A percentile compares a stretch with the other conserved stretches of the same genome.
These are phyloP conservation scores for Pipa parva DNA, from an alignment of 2,113 vertebrate genomes.

Conservation along the genomic window DNA sequence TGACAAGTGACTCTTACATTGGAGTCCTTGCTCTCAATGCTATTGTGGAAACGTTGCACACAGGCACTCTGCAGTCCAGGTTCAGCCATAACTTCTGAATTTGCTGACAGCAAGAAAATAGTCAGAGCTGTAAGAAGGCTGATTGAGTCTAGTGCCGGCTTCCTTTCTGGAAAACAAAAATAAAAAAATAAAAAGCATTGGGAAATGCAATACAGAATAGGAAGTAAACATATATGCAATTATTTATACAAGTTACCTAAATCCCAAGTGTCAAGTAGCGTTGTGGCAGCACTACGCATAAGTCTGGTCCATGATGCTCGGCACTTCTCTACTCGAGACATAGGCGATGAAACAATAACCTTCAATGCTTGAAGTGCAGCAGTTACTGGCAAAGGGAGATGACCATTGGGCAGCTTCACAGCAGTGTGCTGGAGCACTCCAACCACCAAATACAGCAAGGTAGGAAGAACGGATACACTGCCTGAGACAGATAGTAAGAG, in stretches of 20 bases:
- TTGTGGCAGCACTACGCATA: constrained; percentile 72
- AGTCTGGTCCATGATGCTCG: constrained; percentile 74
- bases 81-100: constrained; percentile 70
- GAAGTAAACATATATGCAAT: not conserved
- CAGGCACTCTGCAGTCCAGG: constrained; percentile 71
- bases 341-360: constrained; percentile 73
- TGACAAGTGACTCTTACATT: no score
- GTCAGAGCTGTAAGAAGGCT: constrained; percentile 80
- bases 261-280: constrained; percentile 76
- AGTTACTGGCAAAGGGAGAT: constrained; percentile 59
- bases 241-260: constrained; percentile 54
- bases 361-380: constrained; percentile 78
- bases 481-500: constrained; percentile 60
- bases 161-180: constrained; percentile 21
- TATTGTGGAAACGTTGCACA: constrained; percentile 71
- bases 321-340: constrained; percentile 87
- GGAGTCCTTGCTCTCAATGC: constrained; percentile 74
- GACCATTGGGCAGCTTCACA: constrained; percentile 55
- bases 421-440: constrained; percentile 81
- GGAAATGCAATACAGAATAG: not conserved
- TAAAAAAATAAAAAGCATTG: not conserved
- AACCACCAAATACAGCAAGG: constrained; percentile 81
- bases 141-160: constrained; percentile 64
- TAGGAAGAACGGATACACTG: constrained; percentile 86
- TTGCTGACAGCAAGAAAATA: constrained; percentile 76